A percentile compares a stretch with the other conserved stretches of the same genome.
Evolutionary conservation across 1,140 invertebrate species (phyloP).

Genomic region (Drosophila erecta): DNA sequence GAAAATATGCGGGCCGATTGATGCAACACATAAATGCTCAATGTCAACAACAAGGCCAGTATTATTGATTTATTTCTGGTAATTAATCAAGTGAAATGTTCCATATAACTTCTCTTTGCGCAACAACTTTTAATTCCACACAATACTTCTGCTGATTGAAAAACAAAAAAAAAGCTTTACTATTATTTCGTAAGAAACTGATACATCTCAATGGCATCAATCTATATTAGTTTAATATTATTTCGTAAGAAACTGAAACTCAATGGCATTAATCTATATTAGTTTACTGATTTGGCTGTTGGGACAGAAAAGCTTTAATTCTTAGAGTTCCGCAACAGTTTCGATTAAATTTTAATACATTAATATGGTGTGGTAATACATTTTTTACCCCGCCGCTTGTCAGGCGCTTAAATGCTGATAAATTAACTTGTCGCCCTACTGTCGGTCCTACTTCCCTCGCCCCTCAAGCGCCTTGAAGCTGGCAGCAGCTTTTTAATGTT

Average conservation of each 20-base stretch:
- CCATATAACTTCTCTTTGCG: background rate
- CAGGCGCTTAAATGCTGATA: constrained; percentile 80
- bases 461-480: constrained; percentile 35
- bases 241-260: no score
- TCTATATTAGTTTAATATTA: no score
- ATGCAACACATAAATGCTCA: background rate
- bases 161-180: no score
- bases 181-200: no score
- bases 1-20: background rate
- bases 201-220: no score
- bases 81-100: background rate
- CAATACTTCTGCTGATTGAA: background rate
- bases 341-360: constrained; percentile 46
- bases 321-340: constrained; percentile 4
- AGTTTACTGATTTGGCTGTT: no score
- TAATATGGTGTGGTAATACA: constrained; percentile 44
- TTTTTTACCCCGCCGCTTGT: constrained; percentile 53
- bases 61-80: constrained; percentile 1
- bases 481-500: constrained; percentile 71
- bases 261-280: no score
- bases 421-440: constrained; percentile 68
- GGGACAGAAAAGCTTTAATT: no score
- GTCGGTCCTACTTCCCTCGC: constrained; percentile 6
- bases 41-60: constrained; percentile 18
- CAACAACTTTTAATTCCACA: background rate